Conservation (phyloP, 2,797 vertebrate genomes). For the Oreochromis grahami region DNA sequence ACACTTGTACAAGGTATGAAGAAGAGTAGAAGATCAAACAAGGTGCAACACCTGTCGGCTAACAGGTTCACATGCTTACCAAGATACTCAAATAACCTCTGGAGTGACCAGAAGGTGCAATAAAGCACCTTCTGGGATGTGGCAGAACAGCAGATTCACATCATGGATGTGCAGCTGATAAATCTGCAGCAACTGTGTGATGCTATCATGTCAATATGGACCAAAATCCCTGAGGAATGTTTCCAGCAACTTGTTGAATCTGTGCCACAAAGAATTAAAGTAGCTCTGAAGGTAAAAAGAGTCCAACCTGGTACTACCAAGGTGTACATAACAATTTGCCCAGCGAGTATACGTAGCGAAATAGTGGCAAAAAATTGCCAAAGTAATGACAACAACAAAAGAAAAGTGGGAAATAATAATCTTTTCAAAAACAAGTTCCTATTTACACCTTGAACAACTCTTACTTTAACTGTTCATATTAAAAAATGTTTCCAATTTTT, state of each 20-base stretch:
- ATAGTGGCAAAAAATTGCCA: background rate
- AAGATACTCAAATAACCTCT: background rate
- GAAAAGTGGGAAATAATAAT: background rate
- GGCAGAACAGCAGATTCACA: background rate
- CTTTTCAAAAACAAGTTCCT: background rate
- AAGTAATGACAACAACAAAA: background rate
- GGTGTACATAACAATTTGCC: background rate
- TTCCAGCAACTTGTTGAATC: background rate
- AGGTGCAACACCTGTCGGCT: background rate
- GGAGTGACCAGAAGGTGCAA: background rate
- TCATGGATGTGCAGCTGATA: background rate
- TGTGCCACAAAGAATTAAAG: background rate
- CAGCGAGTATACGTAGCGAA: background rate
- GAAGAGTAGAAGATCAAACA: background rate
- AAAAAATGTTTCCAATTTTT: background rate
- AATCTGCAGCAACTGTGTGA: background rate
- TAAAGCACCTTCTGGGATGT: background rate
- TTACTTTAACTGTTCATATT: background rate
- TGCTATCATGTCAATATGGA: background rate
- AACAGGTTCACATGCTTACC: background rate
- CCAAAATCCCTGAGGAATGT: background rate
- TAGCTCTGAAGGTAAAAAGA: background rate
- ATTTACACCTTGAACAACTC: background rate
- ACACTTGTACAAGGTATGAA: background rate
- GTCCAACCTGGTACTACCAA: background rate